A percentile compares a stretch with the other conserved stretches of the same genome.
These are phyloP conservation scores for Polyergus mexicanus DNA, from an alignment of 1,140 invertebrate species.

Conservation along the genomic window DNA sequence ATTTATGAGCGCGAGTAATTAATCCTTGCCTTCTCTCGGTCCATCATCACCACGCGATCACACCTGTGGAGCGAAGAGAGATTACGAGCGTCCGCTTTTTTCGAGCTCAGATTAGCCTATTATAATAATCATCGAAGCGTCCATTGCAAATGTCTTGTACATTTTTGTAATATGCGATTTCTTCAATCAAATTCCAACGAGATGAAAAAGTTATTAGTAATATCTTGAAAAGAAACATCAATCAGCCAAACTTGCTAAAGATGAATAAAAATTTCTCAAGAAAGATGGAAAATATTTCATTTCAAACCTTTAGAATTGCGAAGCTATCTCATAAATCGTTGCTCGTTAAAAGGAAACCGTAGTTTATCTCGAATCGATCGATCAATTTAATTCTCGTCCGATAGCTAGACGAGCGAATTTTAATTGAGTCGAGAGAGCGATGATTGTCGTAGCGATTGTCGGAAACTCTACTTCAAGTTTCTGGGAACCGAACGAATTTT, in stretches of 20 bases:
- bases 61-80: neutral
- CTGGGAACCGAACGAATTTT: neutral
- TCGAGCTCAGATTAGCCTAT: neutral
- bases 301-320: neutral
- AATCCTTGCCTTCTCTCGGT: conserved; percentile 2
- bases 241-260: neutral
- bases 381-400: conserved; percentile 33
- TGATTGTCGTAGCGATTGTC: conserved; percentile 17
- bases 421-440: neutral
- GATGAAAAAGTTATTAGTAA: neutral
- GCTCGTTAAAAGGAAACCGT: conserved; percentile 21
- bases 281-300: neutral
- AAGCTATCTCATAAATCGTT: neutral
- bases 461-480: neutral
- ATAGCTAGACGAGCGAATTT: neutral
- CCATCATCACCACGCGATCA: neutral
- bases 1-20: conserved; percentile 24
- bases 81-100: neutral
- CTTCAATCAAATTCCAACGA: neutral
- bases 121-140: neutral
- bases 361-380: neutral
- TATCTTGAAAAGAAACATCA: neutral
- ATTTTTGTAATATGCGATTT: neutral
- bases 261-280: neutral
- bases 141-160: neutral